Base-by-base conservation (phyloP, 2,888 invertebrate species). In the Tinea semifulvella region DNA sequence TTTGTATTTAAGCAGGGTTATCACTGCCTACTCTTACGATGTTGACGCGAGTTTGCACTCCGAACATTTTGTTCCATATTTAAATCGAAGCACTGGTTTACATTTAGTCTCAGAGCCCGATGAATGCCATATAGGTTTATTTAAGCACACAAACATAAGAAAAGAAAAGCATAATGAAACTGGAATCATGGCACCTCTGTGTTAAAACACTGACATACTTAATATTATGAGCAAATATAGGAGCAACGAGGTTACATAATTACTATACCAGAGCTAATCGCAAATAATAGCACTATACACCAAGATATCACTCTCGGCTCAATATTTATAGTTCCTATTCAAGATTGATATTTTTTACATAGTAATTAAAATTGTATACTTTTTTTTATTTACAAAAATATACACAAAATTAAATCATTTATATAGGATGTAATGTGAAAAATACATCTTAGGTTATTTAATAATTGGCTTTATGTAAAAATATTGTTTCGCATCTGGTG, bases 101-200 rank as follows among this genome's bases (percentile, higher is more conserved):
- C n/a, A n/a, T n/a, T n/a, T n/a, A n/a, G n/a, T n/a, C n/a, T n/a
- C n/a, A n/a, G n/a, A n/a, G n/a, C n/a, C n/a, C n/a, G n/a, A n/a
- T n/a, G n/a, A n/a, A n/a, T n/a, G n/a, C n/a, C 4, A 3, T 27
- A 7, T 27, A 10, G 10, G 10, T 27, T 11, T 4, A 7, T 7
- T 27, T 27, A 27, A 27, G 27, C 27, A 11, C 27, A 27, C 5
- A 11, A 27, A 27, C 11, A 27, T 27, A n/a, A 10, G 22, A 10
- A 27, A 31, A 2, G 31, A 13, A 13, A 31, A 31, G n/a, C 14
- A 13, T 11, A 4, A 4, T 11, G 8, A 70, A 68, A 71, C 62
- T 63, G 68, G 66, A 73, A 70, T 71, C 69, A 80, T 80, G 79
- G 79, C 79, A 80, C 79, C 76, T 72, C 71, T 66, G 72, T 72